Conservation (phyloP, 2,113 vertebrate genomes). For the Leucoraja erinaceus region DNA sequence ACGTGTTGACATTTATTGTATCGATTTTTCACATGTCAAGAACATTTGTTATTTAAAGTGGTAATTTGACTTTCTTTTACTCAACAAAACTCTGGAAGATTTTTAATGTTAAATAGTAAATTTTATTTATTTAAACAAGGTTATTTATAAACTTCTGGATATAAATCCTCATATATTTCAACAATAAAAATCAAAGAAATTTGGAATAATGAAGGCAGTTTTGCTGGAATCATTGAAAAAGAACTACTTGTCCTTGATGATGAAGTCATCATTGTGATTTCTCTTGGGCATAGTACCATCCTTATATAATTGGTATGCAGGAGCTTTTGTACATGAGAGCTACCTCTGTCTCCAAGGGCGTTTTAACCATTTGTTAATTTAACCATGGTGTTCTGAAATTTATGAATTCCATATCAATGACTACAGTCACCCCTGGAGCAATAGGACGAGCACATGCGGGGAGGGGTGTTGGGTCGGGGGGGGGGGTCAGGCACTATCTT, state of each 20-base stretch:
- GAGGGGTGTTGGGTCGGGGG: too few species aligned
- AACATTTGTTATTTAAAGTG: not conserved
- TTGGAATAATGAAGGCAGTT: not conserved
- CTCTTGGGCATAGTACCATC: not conserved
- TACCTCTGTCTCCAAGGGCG: not conserved
- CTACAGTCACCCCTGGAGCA: not conserved
- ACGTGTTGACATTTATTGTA: not conserved
- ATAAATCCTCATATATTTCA: not conserved
- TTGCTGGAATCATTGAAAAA: not conserved
- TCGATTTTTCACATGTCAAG: constrained; percentile 5
- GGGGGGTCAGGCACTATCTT: not conserved
- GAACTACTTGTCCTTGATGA: not conserved
- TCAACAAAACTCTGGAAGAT: not conserved
- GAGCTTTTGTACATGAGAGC: not conserved
- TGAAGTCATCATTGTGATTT: not conserved
- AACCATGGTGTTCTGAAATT: not conserved
- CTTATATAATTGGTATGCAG: not conserved
- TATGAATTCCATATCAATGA: not conserved
- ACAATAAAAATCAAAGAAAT: not conserved
- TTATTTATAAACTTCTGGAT: not conserved
- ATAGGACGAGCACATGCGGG: not conserved
- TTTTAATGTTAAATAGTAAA: not conserved
- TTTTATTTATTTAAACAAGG: not conserved
- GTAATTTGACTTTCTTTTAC: not conserved
- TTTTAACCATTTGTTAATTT: not conserved